Conservation (phyloP, 2,888 invertebrate genomes). For the Carpatolechia fugitivella region DNA sequence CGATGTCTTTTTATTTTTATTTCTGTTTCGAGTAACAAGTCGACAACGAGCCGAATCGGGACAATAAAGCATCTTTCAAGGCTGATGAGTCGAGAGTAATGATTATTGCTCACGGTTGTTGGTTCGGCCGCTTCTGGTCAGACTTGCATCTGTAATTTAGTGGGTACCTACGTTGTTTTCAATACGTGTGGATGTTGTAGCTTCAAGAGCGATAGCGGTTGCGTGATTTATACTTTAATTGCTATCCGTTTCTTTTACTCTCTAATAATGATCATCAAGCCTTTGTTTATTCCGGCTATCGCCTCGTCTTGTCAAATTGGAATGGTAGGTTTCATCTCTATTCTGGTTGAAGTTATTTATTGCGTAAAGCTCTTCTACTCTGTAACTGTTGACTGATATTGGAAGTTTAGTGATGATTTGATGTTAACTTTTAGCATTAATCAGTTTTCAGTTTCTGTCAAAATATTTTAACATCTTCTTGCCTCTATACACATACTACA, state of each 20-base stretch:
- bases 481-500: too few species aligned
- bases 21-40: conserved; percentile 61
- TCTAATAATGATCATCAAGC: not conserved
- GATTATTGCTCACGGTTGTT: conserved; percentile 73
- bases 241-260: not conserved
- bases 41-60: conserved; percentile 72
- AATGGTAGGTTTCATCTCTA: too few species aligned
- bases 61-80: conserved; percentile 74
- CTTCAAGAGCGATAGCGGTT: not conserved
- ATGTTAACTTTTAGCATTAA: too few species aligned
- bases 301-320: too few species aligned
- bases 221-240: conserved; percentile 6
- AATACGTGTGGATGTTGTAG: conserved; percentile 17
- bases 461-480: too few species aligned
- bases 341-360: too few species aligned
- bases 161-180: conserved; percentile 11
- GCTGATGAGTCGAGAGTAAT: conserved; percentile 70
- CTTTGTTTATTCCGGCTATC: not conserved
- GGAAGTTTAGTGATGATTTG: too few species aligned
- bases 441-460: too few species aligned
- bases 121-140: conserved; percentile 57
- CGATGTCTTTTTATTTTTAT: conserved; percentile 63
- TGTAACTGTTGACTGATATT: too few species aligned
- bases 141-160: conserved; percentile 48
- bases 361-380: too few species aligned